A percentile compares a stretch with the other conserved stretches of the same genome.
These are phyloP conservation scores for Apotomis turbidana DNA, from an alignment of 2,888 invertebrate genomes.

Conservation along the genomic window DNA sequence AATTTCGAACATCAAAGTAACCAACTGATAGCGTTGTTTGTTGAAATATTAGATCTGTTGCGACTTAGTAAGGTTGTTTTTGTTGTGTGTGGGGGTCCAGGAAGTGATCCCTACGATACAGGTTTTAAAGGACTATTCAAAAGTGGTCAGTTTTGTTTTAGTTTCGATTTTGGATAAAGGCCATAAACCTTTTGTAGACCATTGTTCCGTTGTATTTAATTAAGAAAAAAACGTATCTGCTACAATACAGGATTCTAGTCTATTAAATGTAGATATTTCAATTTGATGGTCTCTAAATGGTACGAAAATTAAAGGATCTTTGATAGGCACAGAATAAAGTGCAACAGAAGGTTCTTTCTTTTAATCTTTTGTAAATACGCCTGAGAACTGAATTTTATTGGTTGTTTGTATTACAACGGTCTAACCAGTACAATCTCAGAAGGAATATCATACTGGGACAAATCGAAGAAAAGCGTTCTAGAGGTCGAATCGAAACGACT, in stretches of 20 bases:
- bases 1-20: no score
- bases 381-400: no score
- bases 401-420: no score
- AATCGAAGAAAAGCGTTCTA: no score
- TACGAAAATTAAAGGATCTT: no score
- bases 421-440: no score
- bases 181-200: constrained; percentile 20
- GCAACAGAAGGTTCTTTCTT: no score
- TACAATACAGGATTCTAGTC: not conserved
- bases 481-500: no score
- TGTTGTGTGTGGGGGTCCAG: not conserved
- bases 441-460: no score
- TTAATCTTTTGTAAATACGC: no score
- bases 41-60: not conserved
- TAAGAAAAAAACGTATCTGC: constrained; percentile 16
- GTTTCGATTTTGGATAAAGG: constrained; percentile 32
- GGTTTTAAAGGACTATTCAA: constrained; percentile 32
- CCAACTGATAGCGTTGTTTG: not conserved
- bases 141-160: constrained; percentile 35
- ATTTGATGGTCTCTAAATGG: not conserved
- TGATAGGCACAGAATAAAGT: no score
- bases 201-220: not conserved
- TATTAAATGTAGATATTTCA: not conserved
- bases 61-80: not conserved
- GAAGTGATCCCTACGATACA: constrained; percentile 27